Conservation (phyloP, 2,113 vertebrate species). For the Gambusia holbrooki region DNA sequence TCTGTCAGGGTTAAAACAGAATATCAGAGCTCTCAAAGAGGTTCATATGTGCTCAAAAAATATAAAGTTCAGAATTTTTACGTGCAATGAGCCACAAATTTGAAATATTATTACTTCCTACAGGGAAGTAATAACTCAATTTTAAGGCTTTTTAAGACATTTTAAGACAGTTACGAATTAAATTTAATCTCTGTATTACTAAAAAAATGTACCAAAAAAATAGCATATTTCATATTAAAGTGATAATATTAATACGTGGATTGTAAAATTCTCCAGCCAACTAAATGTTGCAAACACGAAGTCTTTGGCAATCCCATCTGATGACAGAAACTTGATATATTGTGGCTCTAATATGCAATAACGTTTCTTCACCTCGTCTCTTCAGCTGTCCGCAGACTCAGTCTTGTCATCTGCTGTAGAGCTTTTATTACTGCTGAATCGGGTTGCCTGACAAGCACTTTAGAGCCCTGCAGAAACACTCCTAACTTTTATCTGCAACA, state of each 20-base stretch:
- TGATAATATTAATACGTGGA: background rate
- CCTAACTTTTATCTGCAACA: conserved; percentile 37
- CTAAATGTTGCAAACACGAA: background rate
- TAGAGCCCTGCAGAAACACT: background rate
- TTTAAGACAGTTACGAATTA: too few relatives aligned
- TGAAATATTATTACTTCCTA: too few relatives aligned
- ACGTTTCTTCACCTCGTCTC: background rate
- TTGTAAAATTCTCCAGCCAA: background rate
- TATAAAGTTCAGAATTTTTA: too few relatives aligned
- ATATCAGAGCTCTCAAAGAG: too few relatives aligned
- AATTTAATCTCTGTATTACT: background rate
- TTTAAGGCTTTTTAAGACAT: too few relatives aligned
- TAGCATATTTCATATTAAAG: too few relatives aligned
- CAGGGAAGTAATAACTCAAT: too few relatives aligned
- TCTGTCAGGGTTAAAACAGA: too few relatives aligned
- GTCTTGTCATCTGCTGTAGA: conserved; percentile 26
- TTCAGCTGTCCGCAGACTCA: background rate
- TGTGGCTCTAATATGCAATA: background rate
- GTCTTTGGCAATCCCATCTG: background rate
- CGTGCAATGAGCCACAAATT: background rate
- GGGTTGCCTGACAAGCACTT: conserved; percentile 39
- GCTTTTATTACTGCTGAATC: conserved; percentile 32
- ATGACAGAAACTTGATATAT: background rate
- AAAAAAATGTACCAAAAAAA: too few relatives aligned
- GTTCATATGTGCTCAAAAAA: too few relatives aligned